phyloP scores from a whole-genome alignment of 2,888 invertebrate species.

The Platycheirus rosarum region DNA sequence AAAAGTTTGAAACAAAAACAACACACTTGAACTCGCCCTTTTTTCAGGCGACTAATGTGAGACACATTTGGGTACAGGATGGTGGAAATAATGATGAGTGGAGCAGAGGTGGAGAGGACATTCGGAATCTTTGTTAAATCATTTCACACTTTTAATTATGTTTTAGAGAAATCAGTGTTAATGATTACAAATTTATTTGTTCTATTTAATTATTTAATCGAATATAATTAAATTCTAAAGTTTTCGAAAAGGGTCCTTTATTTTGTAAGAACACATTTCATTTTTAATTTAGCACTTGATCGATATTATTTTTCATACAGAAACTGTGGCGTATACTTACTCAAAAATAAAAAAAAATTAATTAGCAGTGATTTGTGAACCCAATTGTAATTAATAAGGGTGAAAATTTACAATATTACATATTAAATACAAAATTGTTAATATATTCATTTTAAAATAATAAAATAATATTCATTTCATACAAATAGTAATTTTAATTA shows the following conservation, averaged over 20 bases:
- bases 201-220: neutral
- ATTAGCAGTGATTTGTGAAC: too few relatives aligned
- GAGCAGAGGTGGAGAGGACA: constrained; percentile 59
- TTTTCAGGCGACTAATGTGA: constrained; percentile 62
- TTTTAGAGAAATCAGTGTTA: neutral
- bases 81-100: constrained; percentile 53
- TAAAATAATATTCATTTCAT: too few relatives aligned
- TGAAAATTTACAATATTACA: too few relatives aligned
- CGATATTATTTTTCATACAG: too few relatives aligned
- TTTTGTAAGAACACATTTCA: too few relatives aligned
- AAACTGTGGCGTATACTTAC: constrained; percentile 15
- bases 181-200: neutral
- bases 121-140: constrained; percentile 62
- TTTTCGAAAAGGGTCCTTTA: too few relatives aligned
- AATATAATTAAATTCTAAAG: too few relatives aligned
- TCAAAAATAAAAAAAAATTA: neutral
- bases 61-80: constrained; percentile 32
- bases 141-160: constrained; percentile 33
- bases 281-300: too few relatives aligned
- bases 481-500: too few relatives aligned
- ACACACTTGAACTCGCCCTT: constrained; percentile 66
- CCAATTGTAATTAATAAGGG: too few relatives aligned
- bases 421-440: too few relatives aligned
- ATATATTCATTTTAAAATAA: too few relatives aligned
- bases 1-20: constrained; percentile 64